A percentile compares a stretch with the other conserved stretches of the same genome.
Conservation (phyloP, 2,113 vertebrate species). For the Forbesichthys agassizii region DNA sequence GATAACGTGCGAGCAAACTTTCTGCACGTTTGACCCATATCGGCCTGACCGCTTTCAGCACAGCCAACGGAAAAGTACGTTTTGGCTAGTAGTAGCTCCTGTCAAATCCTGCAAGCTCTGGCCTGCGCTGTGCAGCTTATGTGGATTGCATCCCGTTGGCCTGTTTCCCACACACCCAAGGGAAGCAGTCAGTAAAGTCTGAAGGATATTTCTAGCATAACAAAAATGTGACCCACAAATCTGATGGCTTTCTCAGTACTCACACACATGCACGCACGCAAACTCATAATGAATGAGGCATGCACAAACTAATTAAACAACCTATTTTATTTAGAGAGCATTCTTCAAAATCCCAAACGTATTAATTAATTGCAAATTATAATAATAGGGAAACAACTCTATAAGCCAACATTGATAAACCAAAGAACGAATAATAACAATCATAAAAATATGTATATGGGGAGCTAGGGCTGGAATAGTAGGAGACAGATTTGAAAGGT, state of each 20-base stretch:
- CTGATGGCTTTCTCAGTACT: constrained; percentile 18
- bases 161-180: constrained; percentile 17
- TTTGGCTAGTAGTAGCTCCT: constrained; percentile 3
- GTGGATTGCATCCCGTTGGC: constrained; percentile 21
- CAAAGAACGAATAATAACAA: not conserved
- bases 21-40: constrained; percentile 11
- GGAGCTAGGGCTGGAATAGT: constrained; percentile 2
- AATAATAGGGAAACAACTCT: not conserved
- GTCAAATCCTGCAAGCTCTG: not conserved
- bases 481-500: constrained; percentile 6
- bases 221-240: constrained; percentile 40
- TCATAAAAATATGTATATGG: not conserved
- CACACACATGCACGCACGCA: not conserved
- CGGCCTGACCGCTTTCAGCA: not conserved
- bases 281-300: not conserved
- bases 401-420: not conserved
- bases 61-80: constrained; percentile 1
- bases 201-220: constrained; percentile 29
- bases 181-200: constrained; percentile 14
- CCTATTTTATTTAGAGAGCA: not conserved
- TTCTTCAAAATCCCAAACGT: not conserved
- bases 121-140: constrained; percentile 20
- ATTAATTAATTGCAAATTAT: no score
- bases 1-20: constrained; percentile 9
- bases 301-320: not conserved